Evolutionary conservation across 2,888 invertebrate species (phyloP).

Genomic region (Caenorhabditis virilis): DNA sequence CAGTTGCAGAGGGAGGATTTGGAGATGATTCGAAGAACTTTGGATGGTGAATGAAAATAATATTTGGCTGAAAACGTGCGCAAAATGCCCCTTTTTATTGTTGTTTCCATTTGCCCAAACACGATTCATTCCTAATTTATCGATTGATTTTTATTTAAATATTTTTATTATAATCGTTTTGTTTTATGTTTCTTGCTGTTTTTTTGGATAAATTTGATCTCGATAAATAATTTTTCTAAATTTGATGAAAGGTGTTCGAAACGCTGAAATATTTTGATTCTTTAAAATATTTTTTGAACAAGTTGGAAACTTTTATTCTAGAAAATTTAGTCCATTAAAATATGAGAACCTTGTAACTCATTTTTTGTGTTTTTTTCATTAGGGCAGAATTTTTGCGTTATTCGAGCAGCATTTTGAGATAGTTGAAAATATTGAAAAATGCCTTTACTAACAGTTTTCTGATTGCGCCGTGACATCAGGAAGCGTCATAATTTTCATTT

Average conservation of each 20-base stretch:
- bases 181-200: not conserved
- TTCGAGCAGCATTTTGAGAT: no score
- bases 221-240: not conserved
- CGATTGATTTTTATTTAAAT: not conserved
- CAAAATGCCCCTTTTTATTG: slow-evolving; percentile 3
- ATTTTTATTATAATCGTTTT: not conserved
- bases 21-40: slow-evolving; percentile 9
- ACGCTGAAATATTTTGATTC: not conserved
- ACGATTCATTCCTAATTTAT: slow-evolving; percentile 1
- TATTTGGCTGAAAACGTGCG: no score
- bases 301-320: no score
- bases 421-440: no score
- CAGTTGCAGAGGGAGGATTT: slow-evolving; percentile 20
- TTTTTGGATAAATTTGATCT: slow-evolving; percentile 1
- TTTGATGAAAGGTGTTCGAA: not conserved
- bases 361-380: no score
- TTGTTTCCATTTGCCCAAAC: slow-evolving; percentile 2
- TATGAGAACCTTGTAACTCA: no score
- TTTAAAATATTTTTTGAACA: not conserved
- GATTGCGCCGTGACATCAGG: no score
- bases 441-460: no score
- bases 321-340: no score
- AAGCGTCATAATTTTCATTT: no score
- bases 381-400: no score
- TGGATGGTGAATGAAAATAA: slow-evolving; percentile 16